phyloP scores from a whole-genome alignment of 2,888 invertebrate species.

The Epinotia bilunana region DNA sequence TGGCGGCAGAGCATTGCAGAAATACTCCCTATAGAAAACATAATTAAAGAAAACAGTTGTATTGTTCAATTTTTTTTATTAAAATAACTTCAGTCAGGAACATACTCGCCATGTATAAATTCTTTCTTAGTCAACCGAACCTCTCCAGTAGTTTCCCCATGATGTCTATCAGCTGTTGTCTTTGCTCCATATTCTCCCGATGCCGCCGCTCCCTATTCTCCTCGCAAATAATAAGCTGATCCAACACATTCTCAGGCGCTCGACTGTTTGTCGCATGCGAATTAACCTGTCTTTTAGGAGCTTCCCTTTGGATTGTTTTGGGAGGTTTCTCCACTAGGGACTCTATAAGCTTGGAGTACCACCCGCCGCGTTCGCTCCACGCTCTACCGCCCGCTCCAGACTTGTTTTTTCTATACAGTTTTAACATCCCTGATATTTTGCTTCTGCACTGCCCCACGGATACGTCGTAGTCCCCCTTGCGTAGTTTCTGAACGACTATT shows the following conservation, averaged over 20 bases:
- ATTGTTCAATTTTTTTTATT: not conserved
- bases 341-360: constrained; percentile 35
- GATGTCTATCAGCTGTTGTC: constrained; percentile 32
- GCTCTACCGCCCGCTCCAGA: constrained; percentile 16
- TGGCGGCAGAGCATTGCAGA: no score
- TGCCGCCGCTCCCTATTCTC: constrained; percentile 32
- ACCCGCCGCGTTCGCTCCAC: constrained; percentile 11
- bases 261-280: not conserved
- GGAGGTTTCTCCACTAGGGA: constrained; percentile 25
- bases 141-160: constrained; percentile 19
- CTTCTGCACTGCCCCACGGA: constrained; percentile 28
- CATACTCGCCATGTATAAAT: not conserved
- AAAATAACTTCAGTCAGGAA: not conserved
- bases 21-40: no score
- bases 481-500: constrained; percentile 22
- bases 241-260: constrained; percentile 14
- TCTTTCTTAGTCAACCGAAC: not conserved
- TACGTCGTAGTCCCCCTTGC: constrained; percentile 19
- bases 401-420: constrained; percentile 22
- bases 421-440: constrained; percentile 31
- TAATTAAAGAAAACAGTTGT: not conserved
- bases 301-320: constrained; percentile 3
- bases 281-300: not conserved
- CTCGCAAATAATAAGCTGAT: constrained; percentile 36
- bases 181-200: constrained; percentile 28